These are phyloP conservation scores for Aptenodytes forsteri DNA, from an alignment of 2,113 vertebrate species.

Conservation along the genomic window DNA sequence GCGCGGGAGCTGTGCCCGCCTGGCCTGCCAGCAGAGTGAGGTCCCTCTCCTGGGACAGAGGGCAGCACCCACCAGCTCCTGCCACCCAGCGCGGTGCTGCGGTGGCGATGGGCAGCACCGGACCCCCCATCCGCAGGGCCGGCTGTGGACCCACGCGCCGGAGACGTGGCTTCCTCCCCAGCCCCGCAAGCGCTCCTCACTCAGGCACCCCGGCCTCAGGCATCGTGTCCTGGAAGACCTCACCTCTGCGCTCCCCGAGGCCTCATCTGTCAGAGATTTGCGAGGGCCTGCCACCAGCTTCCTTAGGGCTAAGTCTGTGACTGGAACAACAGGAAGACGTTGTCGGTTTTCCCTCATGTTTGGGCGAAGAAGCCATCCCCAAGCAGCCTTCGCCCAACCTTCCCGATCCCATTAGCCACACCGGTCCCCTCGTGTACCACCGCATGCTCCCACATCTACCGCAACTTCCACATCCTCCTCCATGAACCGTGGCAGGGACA, in stretches of 20 bases:
- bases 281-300: fast-evolving
- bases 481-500: neutral
- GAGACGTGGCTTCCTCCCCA: neutral
- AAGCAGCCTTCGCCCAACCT: neutral
- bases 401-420: neutral
- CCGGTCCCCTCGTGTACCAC: fast-evolving
- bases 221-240: neutral
- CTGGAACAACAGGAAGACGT: neutral
- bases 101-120: fast-evolving
- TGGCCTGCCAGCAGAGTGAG: neutral
- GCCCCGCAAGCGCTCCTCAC: fast-evolving
- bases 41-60: neutral
- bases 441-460: fast-evolving
- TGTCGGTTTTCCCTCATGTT: neutral
- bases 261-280: neutral
- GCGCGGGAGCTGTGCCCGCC: fast-evolving
- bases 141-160: fast-evolving
- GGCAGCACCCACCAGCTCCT: neutral
- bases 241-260: fast-evolving
- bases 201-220: neutral
- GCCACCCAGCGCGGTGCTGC: fast-evolving
- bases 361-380: neutral
- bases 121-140: neutral
- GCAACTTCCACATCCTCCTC: neutral
- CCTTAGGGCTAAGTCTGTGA: neutral